These are phyloP conservation scores for Pterois miles DNA, from an alignment of 2,797 vertebrate species.

Conservation along the genomic window DNA sequence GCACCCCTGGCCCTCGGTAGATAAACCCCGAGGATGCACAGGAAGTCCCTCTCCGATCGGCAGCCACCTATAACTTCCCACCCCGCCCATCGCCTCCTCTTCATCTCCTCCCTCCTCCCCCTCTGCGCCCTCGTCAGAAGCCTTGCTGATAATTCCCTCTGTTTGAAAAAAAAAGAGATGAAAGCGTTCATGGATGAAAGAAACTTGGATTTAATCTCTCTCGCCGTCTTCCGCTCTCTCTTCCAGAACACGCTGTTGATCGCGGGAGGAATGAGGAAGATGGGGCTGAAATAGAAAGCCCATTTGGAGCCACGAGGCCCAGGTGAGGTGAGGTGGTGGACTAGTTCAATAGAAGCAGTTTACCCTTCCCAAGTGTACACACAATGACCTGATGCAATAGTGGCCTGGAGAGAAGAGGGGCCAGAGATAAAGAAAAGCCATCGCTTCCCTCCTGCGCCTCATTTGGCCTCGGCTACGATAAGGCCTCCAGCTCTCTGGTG, in stretches of 20 bases:
- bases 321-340: constrained; percentile 31
- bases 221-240: constrained; percentile 41
- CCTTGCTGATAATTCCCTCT: constrained; percentile 93
- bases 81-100: constrained; percentile 22
- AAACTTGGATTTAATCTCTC: constrained; percentile 92
- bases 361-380: constrained; percentile 41
- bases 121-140: constrained; percentile 74
- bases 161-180: constrained; percentile 94
- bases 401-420: constrained; percentile 25
- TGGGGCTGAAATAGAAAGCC: constrained; percentile 14
- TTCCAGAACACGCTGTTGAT: constrained; percentile 86
- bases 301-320: constrained; percentile 34
- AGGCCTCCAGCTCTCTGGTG: constrained; percentile 42
- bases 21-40: constrained; percentile 51
- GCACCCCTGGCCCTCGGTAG: constrained; percentile 37
- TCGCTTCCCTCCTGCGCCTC: constrained; percentile 37
- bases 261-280: constrained; percentile 41
- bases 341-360: constrained; percentile 46
- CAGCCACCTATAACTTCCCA: constrained; percentile 56
- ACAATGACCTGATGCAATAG: constrained; percentile 43
- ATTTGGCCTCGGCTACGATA: constrained; percentile 48
- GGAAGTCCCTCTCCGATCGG: constrained; percentile 36
- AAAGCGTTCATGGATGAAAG: constrained; percentile 98
- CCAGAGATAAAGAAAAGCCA: constrained; percentile 54
- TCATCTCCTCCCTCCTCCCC: constrained; percentile 22